Base-by-base conservation (phyloP, 2,797 vertebrate genomes). In the Oryzias dopingdopingensis region DNA sequence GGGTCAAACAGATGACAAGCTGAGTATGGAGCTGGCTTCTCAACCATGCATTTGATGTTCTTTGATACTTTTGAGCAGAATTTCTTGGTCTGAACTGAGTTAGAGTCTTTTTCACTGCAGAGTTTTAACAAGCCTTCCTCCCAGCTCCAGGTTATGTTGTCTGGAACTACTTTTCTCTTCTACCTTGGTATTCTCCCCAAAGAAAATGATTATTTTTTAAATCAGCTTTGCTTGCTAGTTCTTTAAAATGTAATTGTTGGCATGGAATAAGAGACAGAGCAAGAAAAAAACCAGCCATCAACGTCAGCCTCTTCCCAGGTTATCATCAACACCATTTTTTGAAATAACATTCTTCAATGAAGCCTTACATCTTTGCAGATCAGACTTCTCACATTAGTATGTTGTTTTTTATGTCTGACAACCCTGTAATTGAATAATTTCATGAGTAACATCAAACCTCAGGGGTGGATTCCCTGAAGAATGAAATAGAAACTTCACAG, bases 31-130 rank as follows among this genome's bases (percentile, higher is more conserved):
- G 40, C 37, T 65, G 32, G 14, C 24, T 8, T 29, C 26, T 29
- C 26, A 6, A 29, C 26, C 7, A 2, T 29, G 26, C 26, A 57
- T 79, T 67, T 64, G 63, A 80, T 58, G 67, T 54, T 18, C 26
- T 29, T 29, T 29, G 26, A 29, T 29, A 29, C 26, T 29, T 29
- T 54, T 56, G 22, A 20, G 24, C 32, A 56, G 26, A 12, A 65
- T 52, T 57, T 66, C 55, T 58, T 18, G 45, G n/a, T 60, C 59
- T 53, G 8, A 49, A 17, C 47, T 20, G 46, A 37, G 15, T 65
- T 62, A 42, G 6, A 58, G 40, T 63, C 47, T 56, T 32, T 43
- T 1, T 41, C 49, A 13, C 20, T 8, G 2, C 14, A 3, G 17
- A 15, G 45, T 29, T 41, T 44, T 40, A 5, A 2, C 6, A 24